phyloP scores from a whole-genome alignment of 2,888 invertebrate genomes.

The Xylota segnis region DNA sequence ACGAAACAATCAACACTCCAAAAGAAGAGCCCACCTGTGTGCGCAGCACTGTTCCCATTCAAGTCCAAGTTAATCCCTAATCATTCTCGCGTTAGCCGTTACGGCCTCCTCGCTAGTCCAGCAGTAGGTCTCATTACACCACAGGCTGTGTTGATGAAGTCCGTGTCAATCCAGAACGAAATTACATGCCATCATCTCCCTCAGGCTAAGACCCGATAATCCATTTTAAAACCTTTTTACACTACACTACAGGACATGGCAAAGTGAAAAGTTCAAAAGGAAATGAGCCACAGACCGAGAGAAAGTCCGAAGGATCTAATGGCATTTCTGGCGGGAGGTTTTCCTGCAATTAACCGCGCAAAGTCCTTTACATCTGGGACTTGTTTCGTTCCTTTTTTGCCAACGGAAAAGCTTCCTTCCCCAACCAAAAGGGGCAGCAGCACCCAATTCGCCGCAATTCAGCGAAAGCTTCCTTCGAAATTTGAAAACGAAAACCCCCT shows the following conservation, averaged over 20 bases:
- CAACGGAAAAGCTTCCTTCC: neutral
- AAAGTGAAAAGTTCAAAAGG: slow-evolving; percentile 24
- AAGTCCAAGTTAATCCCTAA: slow-evolving; percentile 48
- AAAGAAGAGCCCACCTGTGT: slow-evolving; percentile 40
- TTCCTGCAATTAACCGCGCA: slow-evolving; percentile 24
- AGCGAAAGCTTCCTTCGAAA: slow-evolving; percentile 48
- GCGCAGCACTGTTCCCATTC: slow-evolving; percentile 16
- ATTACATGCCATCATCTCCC: slow-evolving; percentile 57
- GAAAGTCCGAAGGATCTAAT: neutral
- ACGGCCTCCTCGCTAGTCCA: neutral
- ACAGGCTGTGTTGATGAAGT: slow-evolving; percentile 64
- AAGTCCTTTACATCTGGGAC: slow-evolving; percentile 27
- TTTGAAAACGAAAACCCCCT: no score
- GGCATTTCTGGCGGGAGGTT: slow-evolving; percentile 44
- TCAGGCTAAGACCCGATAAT: slow-evolving; percentile 55
- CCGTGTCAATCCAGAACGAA: slow-evolving; percentile 49
- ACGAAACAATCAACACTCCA: slow-evolving; percentile 43
- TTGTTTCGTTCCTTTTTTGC: neutral
- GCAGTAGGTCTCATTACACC: slow-evolving; percentile 24
- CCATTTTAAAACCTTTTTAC: slow-evolving; percentile 68
- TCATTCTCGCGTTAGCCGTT: slow-evolving; percentile 30
- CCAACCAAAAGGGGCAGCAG: neutral
- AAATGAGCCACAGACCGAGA: neutral
- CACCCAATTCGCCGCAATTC: slow-evolving; percentile 62
- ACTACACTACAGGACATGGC: slow-evolving; percentile 35